Evolutionary conservation across 1,140 invertebrate species (phyloP).

Genomic region (Nomia melanderi): DNA sequence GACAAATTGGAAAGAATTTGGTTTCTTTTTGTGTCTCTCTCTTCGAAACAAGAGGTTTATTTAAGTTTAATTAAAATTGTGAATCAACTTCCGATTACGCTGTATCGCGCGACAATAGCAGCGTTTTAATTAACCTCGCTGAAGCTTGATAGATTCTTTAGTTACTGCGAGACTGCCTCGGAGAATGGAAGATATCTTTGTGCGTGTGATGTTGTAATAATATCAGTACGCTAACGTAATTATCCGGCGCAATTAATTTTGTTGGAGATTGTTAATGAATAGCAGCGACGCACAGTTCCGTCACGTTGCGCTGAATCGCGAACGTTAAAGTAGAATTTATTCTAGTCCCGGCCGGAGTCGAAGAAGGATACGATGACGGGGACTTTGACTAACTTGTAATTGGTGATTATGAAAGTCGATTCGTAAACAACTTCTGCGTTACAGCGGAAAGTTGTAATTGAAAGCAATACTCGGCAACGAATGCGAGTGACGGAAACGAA

Average conservation of each 20-base stretch:
- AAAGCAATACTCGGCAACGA: background rate
- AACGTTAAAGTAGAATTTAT: slow-evolving; percentile 25
- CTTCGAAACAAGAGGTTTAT: too few species aligned
- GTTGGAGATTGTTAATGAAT: slow-evolving; percentile 25
- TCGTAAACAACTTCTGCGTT: slow-evolving; percentile 2
- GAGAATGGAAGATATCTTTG: background rate
- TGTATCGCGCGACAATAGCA: too few species aligned
- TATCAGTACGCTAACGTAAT: slow-evolving; percentile 13
- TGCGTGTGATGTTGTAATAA: slow-evolving; percentile 20
- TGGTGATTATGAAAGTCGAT: slow-evolving; percentile 1
- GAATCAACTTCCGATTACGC: too few species aligned
- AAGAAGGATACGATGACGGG: background rate
- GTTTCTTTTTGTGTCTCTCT: too few species aligned
- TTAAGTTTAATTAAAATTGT: too few species aligned
- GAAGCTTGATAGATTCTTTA: background rate
- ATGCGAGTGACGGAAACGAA: background rate
- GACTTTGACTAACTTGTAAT: background rate
- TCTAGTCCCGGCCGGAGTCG: background rate
- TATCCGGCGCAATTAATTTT: slow-evolving; percentile 31
- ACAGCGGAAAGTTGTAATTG: background rate
- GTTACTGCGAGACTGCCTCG: too few species aligned
- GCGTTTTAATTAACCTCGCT: background rate
- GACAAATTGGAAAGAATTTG: too few species aligned
- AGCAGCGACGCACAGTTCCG: slow-evolving; percentile 1
- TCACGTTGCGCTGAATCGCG: background rate